phyloP scores from a whole-genome alignment of 2,888 invertebrate species.

The Eueremaeus valkanovi region DNA sequence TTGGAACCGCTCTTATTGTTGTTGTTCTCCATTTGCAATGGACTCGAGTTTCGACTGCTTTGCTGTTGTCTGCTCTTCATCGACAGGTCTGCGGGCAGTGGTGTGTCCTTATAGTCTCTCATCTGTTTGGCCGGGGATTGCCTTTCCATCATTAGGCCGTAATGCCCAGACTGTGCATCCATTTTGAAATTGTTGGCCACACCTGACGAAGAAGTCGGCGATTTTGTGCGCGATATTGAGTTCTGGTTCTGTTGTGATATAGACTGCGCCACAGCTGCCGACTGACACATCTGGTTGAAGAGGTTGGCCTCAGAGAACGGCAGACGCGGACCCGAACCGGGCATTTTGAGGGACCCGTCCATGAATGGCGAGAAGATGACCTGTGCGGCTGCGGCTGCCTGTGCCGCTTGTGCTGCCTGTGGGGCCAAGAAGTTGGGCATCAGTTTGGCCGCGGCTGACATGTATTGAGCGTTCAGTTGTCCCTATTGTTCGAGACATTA shows the following conservation, averaged over 20 bases:
- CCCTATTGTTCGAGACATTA: background rate
- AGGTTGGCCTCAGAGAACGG: slow-evolving; percentile 1
- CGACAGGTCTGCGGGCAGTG: slow-evolving; percentile 14
- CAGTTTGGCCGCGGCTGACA: slow-evolving; percentile 22
- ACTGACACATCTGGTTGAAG: slow-evolving; percentile 23
- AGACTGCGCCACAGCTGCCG: background rate
- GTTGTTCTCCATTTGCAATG: background rate
- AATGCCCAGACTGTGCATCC: background rate
- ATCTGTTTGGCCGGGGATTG: slow-evolving; percentile 10
- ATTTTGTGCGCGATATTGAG: background rate
- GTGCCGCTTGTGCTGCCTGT: slow-evolving; percentile 1
- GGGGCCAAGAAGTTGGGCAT: slow-evolving; percentile 26
- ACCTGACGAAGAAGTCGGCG: background rate
- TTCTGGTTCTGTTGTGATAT: too few species aligned
- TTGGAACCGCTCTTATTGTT: slow-evolving; percentile 9
- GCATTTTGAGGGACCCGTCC: slow-evolving; percentile 2
- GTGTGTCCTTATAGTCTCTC: background rate
- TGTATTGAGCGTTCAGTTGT: slow-evolving; percentile 27
- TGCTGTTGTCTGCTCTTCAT: slow-evolving; percentile 9
- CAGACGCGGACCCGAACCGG: background rate
- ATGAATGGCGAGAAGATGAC: slow-evolving; percentile 29
- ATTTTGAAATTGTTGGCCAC: background rate
- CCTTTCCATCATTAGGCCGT: background rate
- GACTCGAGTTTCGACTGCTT: slow-evolving; percentile 26
- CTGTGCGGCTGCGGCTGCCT: slow-evolving; percentile 10